These are phyloP conservation scores for Pontoporia blainvillei DNA, from an alignment of 2,113 vertebrate species.

Conservation along the genomic window DNA sequence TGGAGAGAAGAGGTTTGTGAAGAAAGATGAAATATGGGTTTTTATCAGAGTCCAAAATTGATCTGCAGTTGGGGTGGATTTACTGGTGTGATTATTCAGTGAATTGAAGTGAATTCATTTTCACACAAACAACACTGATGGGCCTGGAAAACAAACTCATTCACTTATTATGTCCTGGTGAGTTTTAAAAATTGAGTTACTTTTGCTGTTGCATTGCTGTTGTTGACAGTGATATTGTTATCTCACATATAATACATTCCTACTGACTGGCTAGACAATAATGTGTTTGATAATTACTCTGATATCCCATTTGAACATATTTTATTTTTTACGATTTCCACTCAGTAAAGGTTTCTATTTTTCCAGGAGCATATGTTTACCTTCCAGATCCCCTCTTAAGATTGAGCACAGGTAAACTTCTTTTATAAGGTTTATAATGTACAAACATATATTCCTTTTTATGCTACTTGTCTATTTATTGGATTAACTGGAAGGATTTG, in stretches of 20 bases:
- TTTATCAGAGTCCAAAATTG: background rate
- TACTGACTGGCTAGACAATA: conserved; percentile 18
- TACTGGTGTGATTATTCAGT: background rate
- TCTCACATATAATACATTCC: background rate
- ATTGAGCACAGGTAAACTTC: conserved; percentile 70
- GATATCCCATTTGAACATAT: conserved; percentile 40
- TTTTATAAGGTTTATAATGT: conserved; percentile 72
- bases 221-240: background rate
- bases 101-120: background rate
- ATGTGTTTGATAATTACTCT: background rate
- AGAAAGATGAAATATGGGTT: background rate
- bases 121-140: background rate
- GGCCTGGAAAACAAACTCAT: background rate
- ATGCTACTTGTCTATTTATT: conserved; percentile 77
- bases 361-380: conserved; percentile 43
- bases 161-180: background rate
- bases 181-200: conserved; percentile 1
- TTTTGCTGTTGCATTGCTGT: background rate
- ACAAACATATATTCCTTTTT: conserved; percentile 75
- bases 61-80: background rate
- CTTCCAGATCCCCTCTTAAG: conserved; percentile 42
- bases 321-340: conserved; percentile 38
- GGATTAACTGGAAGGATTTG: conserved; percentile 82
- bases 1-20: background rate
- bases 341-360: background rate